Evolutionary conservation across 2,113 vertebrate species (phyloP).

Genomic region (Acanthochromis polyacanthus): DNA sequence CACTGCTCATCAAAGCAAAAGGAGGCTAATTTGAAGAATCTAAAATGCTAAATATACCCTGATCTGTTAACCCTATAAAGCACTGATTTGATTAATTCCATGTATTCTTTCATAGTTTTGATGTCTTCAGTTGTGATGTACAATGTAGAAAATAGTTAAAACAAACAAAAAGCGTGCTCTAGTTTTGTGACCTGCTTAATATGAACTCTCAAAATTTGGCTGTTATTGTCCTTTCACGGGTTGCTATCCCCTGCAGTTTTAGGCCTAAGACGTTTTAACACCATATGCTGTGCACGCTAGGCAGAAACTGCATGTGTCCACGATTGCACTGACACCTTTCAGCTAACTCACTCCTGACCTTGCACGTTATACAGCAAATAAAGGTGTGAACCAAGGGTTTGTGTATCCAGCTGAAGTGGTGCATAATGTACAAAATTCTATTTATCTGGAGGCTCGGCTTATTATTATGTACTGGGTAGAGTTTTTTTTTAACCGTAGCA

Average conservation of each 20-base stretch:
- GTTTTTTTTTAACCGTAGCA: not conserved
- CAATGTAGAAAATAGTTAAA: too few relatives aligned
- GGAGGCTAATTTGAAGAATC: too few relatives aligned
- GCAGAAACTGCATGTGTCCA: constrained; percentile 54
- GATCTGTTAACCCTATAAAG: too few relatives aligned
- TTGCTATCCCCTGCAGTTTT: constrained; percentile 28
- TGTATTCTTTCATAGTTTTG: too few relatives aligned
- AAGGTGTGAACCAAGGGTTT: constrained; percentile 66
- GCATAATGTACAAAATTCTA: not conserved
- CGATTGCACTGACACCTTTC: constrained; percentile 18
- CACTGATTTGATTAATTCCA: too few relatives aligned
- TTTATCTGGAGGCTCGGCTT: too few relatives aligned
- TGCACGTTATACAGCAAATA: constrained; percentile 76
- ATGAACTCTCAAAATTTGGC: constrained; percentile 28
- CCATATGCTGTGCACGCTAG: not conserved
- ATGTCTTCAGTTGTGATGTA: too few relatives aligned
- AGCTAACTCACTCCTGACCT: constrained; percentile 43
- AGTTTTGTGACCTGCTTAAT: constrained; percentile 12
- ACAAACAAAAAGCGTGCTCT: too few relatives aligned
- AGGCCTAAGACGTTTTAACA: not conserved
- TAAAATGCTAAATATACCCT: too few relatives aligned
- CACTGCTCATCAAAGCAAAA: too few relatives aligned
- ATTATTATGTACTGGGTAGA: not conserved
- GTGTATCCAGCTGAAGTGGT: not conserved
- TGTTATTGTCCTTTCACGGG: constrained; percentile 21